Percentiles rank a stretch among this genome's conserved stretches.
These are phyloP conservation scores for Protomyctophum bolini DNA, from an alignment of 2,113 vertebrate species.

Conservation along the genomic window DNA sequence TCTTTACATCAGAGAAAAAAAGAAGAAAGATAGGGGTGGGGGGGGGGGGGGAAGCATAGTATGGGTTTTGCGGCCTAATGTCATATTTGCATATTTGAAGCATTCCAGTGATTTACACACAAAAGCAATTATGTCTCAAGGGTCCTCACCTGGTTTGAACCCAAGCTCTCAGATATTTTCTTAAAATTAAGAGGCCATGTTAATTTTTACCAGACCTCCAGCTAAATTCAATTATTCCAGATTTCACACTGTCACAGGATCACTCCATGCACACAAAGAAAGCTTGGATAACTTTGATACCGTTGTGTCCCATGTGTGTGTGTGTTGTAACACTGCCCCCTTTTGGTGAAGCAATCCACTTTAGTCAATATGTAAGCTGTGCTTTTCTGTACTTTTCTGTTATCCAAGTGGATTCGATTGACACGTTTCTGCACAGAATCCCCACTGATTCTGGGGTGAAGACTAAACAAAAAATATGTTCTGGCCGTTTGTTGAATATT, in stretches of 20 bases:
- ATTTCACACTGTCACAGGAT: conserved; percentile 48
- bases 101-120: conserved; percentile 67
- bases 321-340: conserved; percentile 68
- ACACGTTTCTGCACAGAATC: conserved; percentile 1
- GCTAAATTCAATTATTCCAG: conserved; percentile 63
- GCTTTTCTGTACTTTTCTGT: background rate
- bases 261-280: conserved; percentile 39
- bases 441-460: conserved; percentile 24
- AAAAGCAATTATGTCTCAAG: conserved; percentile 72
- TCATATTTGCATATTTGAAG: conserved; percentile 57
- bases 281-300: conserved; percentile 36
- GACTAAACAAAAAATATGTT: background rate
- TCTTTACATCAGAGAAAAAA: too few relatives aligned
- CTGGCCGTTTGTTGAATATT: conserved; percentile 7
- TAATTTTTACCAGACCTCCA: conserved; percentile 48
- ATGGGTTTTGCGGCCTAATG: conserved; percentile 23
- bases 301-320: conserved; percentile 28
- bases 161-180: conserved; percentile 65
- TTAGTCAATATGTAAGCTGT: background rate
- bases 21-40: too few relatives aligned
- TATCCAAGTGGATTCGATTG: too few relatives aligned
- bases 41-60: too few relatives aligned
- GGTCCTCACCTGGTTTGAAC: conserved; percentile 70
- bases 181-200: conserved; percentile 46
- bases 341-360: conserved; percentile 28